phyloP scores from a whole-genome alignment of 2,888 invertebrate genomes.

The Drosophila rubida region DNA sequence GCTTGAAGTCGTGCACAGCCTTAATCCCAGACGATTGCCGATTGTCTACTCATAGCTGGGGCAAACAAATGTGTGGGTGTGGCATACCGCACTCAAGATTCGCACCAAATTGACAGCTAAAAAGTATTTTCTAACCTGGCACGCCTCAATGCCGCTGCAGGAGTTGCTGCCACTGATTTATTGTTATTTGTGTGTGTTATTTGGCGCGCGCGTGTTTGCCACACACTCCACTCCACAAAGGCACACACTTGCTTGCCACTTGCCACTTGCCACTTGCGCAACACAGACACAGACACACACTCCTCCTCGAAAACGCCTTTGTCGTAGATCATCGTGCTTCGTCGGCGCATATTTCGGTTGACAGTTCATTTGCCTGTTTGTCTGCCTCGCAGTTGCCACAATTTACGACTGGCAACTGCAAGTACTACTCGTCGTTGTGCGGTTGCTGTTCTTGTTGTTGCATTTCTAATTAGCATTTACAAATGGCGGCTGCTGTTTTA shows the following conservation, averaged over 20 bases:
- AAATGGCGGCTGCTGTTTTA: constrained; percentile 53
- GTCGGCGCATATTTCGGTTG: constrained; percentile 63
- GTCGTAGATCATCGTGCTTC: constrained; percentile 60
- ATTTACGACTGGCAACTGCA: constrained; percentile 45
- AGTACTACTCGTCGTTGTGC: constrained; percentile 3
- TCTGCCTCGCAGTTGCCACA: constrained; percentile 24
- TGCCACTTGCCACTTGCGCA: not conserved
- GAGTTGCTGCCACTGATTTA: constrained; percentile 51
- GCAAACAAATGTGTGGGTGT: constrained; percentile 69
- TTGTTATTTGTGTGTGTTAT: constrained; percentile 63
- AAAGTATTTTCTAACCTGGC: constrained; percentile 67
- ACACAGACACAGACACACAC: constrained; percentile 23
- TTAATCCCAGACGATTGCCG: too few relatives aligned
- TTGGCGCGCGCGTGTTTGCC: constrained; percentile 55
- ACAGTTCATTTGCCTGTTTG: constrained; percentile 73
- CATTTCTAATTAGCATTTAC: constrained; percentile 76
- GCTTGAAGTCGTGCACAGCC: too few relatives aligned
- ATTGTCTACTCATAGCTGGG: constrained; percentile 5
- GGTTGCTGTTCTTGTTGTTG: too few relatives aligned
- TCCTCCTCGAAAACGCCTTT: constrained; percentile 59
- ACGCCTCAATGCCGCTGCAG: constrained; percentile 13
- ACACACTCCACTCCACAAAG: constrained; percentile 27
- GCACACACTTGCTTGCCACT: not conserved
- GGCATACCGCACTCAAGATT: constrained; percentile 53
- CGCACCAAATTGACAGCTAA: constrained; percentile 64